phyloP scores from a whole-genome alignment of 2,888 invertebrate genomes.

The Epirrita christyi region DNA sequence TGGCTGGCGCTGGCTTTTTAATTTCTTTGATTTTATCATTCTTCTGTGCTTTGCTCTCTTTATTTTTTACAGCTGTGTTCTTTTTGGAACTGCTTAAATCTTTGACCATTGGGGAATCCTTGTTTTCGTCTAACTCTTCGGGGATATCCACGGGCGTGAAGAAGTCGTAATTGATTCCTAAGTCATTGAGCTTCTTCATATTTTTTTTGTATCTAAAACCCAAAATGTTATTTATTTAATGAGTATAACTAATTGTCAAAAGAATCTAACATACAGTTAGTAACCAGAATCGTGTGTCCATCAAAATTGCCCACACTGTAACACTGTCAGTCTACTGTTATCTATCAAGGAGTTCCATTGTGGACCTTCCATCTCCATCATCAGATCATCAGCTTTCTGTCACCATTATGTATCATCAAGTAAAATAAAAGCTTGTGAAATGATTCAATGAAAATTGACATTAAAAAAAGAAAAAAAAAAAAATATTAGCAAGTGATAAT shows the following conservation, averaged over 20 bases:
- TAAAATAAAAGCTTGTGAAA: no score
- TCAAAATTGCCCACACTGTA: no score
- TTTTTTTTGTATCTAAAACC: conserved; percentile 68
- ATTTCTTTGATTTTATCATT: conserved; percentile 20
- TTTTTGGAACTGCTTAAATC: conserved; percentile 38
- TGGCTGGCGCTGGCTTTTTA: conserved; percentile 21
- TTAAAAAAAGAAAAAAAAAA: conserved; percentile 10
- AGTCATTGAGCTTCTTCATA: conserved; percentile 70
- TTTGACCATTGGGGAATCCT: conserved; percentile 36
- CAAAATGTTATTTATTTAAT: not conserved
- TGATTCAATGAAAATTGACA: no score
- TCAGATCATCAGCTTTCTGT: no score
- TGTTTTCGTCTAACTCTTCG: conserved; percentile 48
- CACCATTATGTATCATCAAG: no score
- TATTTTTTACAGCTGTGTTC: conserved; percentile 13
- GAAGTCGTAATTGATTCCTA: conserved; percentile 82
- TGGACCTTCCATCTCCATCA: no score
- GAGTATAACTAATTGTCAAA: no score
- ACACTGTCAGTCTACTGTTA: no score
- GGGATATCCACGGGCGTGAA: conserved; percentile 81
- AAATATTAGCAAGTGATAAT: conserved; percentile 32
- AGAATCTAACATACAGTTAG: no score
- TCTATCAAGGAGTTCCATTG: no score
- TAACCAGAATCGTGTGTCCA: no score
- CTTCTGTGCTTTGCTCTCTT: conserved; percentile 20